Percentiles rank a stretch among this genome's conserved stretches.
Evolutionary conservation across 2,797 vertebrate genomes (phyloP).

Genomic region (Hephaestus fuliginosus): DNA sequence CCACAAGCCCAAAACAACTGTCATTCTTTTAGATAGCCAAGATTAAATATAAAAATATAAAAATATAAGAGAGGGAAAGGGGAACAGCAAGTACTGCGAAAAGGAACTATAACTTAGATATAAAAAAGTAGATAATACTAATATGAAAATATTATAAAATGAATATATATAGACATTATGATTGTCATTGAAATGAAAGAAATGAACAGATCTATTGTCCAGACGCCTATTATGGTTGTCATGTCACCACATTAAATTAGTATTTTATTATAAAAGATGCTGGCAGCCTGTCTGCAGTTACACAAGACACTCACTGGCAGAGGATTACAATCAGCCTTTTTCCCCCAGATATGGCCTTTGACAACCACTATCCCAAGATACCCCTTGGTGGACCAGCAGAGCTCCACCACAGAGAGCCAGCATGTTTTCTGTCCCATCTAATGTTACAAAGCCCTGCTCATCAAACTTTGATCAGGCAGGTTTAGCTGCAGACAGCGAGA

Average conservation of each 20-base stretch:
- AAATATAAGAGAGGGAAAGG: too few species aligned
- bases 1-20: neutral
- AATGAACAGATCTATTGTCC: too few species aligned
- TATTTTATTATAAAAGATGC: neutral
- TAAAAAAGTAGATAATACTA: too few species aligned
- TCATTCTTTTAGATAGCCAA: neutral
- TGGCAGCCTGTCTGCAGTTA: neutral
- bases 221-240: too few species aligned
- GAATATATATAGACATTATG: too few species aligned
- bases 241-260: neutral
- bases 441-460: constrained; percentile 61
- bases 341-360: constrained; percentile 1
- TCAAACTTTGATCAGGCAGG: constrained; percentile 66
- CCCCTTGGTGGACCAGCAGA: constrained; percentile 30
- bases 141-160: too few species aligned
- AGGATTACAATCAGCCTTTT: neutral
- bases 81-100: too few species aligned
- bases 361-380: neutral
- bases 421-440: constrained; percentile 31
- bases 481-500: constrained; percentile 13
- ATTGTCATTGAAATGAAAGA: too few species aligned
- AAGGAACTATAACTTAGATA: too few species aligned
- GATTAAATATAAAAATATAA: neutral
- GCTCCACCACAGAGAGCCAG: constrained; percentile 7
- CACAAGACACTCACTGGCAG: neutral